A percentile compares a stretch with the other conserved stretches of the same genome.
Evolutionary conservation across 2,888 invertebrate species (phyloP).

Genomic region (Digitonthophagus gazella): DNA sequence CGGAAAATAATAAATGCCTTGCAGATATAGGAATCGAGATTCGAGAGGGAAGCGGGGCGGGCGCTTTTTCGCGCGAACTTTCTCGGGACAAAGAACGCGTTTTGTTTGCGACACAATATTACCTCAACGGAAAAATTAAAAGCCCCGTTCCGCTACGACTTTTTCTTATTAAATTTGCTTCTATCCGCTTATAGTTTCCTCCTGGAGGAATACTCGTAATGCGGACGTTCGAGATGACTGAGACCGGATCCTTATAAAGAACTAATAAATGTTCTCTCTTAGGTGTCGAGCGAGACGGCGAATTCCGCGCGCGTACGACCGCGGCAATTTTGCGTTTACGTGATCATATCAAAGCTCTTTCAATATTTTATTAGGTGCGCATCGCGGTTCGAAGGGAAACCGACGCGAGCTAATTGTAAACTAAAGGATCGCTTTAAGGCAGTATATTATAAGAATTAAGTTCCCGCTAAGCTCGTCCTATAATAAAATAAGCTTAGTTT

Average conservation of each 20-base stretch:
- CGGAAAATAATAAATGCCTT: conserved; percentile 11
- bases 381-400: not conserved
- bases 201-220: conserved; percentile 10
- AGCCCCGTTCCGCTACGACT: conserved; percentile 8
- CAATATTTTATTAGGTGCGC: not conserved
- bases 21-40: not conserved
- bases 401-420: not conserved
- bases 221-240: conserved; percentile 5
- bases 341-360: not conserved
- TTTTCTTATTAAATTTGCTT: conserved; percentile 14
- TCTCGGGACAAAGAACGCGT: not conserved
- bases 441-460: conserved; percentile 1
- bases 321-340: not conserved
- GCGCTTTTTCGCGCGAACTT: not conserved
- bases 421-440: not conserved
- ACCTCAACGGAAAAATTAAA: conserved; percentile 12
- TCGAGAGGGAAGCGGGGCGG: not conserved
- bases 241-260: conserved; percentile 2
- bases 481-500: conserved; percentile 39
- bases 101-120: conserved; percentile 13
- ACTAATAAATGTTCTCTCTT: conserved; percentile 10
- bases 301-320: not conserved
- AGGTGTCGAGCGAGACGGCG: not conserved
- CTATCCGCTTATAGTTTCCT: conserved; percentile 9
- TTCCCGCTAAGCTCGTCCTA: conserved; percentile 32